Evolutionary conservation across 2,888 invertebrate species (phyloP).

Genomic region (Dendrolimus houi): DNA sequence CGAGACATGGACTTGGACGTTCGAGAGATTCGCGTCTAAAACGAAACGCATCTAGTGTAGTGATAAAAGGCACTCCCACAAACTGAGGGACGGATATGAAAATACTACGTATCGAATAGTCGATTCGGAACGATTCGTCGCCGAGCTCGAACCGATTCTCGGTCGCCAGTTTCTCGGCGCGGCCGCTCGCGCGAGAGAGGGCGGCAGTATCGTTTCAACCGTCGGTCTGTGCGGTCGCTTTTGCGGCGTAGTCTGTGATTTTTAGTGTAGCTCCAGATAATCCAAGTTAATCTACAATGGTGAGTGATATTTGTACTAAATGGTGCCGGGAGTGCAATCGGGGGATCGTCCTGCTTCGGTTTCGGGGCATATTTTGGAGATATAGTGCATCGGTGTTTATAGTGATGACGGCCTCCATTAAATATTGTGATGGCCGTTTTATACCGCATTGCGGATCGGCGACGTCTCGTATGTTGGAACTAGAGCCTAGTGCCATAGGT

Average conservation of each 20-base stretch:
- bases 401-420: constrained; percentile 75
- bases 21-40: constrained; percentile 46
- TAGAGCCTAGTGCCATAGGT: constrained; percentile 20
- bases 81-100: constrained; percentile 59
- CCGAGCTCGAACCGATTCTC: constrained; percentile 62
- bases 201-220: constrained; percentile 77
- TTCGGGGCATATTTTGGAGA: constrained; percentile 60
- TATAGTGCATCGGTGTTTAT: constrained; percentile 70
- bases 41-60: constrained; percentile 35
- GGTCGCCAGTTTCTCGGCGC: constrained; percentile 65
- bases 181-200: constrained; percentile 72
- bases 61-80: constrained; percentile 33
- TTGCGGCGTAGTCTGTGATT: constrained; percentile 76
- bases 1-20: constrained; percentile 71
- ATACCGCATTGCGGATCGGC: constrained; percentile 74
- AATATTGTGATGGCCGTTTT: constrained; percentile 74
- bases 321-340: constrained; percentile 54
- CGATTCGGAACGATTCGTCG: constrained; percentile 65
- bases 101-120: constrained; percentile 61
- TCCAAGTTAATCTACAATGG: constrained; percentile 77
- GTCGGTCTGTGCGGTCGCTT: constrained; percentile 74
- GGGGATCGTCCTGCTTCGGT: constrained; percentile 36
- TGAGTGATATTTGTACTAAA: constrained; percentile 70
- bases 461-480: constrained; percentile 30
- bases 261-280: constrained; percentile 77